Evolutionary conservation across 64 coral and sea anemone genomes (phyloP), one percentile per base, ranked within the genome.

Genomic region (Pocillopora damicornis): DNA sequence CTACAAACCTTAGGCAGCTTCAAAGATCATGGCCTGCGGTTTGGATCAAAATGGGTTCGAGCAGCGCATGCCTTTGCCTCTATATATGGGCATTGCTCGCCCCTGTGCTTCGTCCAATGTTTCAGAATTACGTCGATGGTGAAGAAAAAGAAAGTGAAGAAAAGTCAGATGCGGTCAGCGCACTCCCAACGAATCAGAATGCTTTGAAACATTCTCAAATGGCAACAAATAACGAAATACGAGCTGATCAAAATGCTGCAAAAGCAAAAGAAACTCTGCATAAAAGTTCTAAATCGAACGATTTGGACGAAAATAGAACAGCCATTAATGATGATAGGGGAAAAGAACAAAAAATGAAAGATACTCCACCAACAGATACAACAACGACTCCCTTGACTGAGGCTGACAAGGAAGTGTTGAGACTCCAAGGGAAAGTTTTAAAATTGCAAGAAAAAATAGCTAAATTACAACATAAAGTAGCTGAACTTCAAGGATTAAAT

Each of bases 381-480:
- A 25, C 65, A 79, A 78, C 85, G 4, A 89, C 86, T 7, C 78
- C 86, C 37, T 18, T 88, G 38, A 72, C 89, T 34, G 91, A 91
- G 13, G 80, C 79, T 13, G 92, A 98, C 17, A 94, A 90, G 86
- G 95, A 98, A 58, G 88, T 98, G 67, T 79, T 98, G 58, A 79
- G 91, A 81, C 87, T 98, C 22, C 88, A 98, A 68, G 92, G 88
- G 18, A 98, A 98, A 63, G 89, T 98, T 35, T 77, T 98, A 25
- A 91, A 80, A 85, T 73, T 98, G 15, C 95, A 98, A 62, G 87
- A 71, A 74, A 98, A 98, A 75, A 98, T 98, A 88, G 95, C 91
- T 23, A 98, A 98, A 79, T 81, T 98, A 26, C 95, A 98, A 58
- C 83, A 78, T 60, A 98, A 94, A 91, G 95, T 98, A 10, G 95